Evolutionary conservation across 2,113 vertebrate species (phyloP), one percentile per base, ranked within the genome.

Genomic region (Grammomys dolichurus): DNA sequence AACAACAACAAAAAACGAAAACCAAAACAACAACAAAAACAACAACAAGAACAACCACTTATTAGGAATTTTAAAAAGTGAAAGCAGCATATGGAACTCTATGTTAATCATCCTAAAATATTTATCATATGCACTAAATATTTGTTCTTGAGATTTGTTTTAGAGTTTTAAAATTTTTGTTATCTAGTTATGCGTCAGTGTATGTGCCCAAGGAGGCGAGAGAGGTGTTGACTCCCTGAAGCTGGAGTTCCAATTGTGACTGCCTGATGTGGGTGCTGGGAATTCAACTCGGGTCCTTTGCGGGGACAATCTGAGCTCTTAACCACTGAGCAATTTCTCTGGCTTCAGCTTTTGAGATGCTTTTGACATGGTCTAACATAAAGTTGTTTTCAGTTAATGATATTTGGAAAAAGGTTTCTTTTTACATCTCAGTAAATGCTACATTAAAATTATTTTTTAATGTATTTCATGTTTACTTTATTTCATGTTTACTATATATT

Each of bases 391-490:
- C 43, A 87, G 31, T 58, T 70, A 80, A 60, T 90, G 17, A 58
- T 58, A 28, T 92, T 95, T 54, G 56, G 51, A 48, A 90, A 72
- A 43, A 87, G 33, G 2, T 87, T 93, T 63, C 54, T 16, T 95
- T 77, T 89, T 56, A 70, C 84, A 69, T 85, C 14, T 86, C 31
- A 88, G n/a, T 82, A 60, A 77, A 7, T 46, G 60, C 73, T 60
- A 76, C n/a, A 76, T 90, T 81, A 86, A 89, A 69, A 82, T 92
- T 90, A 24, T n/a, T 81, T 86, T 78, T 80, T 60, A 3, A 86
- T 17, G 76, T 22, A 56, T 48, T 94, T 88, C 56, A 2, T 89
- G 85, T 77, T 85, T 93, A 86, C 69, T 40, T 16, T 28, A 72
- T 19, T 46, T 88, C 56, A 3, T 86, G 85, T 77, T 85, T 93